Evolutionary conservation across 35 echinoderm and acorn worm species (phyloP).

Genomic region (Diadema setosum): DNA sequence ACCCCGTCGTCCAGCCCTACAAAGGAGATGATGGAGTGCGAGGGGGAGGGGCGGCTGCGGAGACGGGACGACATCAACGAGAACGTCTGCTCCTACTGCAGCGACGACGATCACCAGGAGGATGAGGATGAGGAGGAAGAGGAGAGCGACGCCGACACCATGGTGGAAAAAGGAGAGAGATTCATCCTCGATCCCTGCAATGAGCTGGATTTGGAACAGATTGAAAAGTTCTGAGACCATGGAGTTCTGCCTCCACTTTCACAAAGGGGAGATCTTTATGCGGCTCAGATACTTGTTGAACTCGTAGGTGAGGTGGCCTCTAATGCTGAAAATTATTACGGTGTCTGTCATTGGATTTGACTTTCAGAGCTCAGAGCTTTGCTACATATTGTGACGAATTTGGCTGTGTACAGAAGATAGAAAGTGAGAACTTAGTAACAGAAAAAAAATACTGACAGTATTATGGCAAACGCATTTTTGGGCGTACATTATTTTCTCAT

Average conservation of each 20-base stretch:
- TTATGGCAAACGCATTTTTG: not conserved
- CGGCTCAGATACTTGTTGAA: too few species aligned
- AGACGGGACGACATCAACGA: not conserved
- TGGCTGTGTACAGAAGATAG: too few species aligned
- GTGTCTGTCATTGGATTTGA: too few species aligned
- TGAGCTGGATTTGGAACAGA: conserved; percentile 79
- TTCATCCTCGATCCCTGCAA: conserved; percentile 59
- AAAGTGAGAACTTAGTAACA: not conserved
- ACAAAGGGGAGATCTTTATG: not conserved
- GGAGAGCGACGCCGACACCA: not conserved
- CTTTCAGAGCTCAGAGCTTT: too few species aligned
- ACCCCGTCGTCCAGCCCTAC: conserved; percentile 88
- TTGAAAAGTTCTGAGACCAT: conserved; percentile 75
- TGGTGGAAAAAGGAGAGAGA: not conserved
- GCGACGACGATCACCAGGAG: conserved; percentile 66
- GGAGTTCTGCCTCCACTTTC: not conserved
- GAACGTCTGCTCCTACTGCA: not conserved
- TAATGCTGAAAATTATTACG: too few species aligned
- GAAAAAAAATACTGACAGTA: conserved; percentile 15
- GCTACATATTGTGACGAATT: too few species aligned
- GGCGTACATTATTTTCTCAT: conserved; percentile 5
- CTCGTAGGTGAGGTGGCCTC: too few species aligned
- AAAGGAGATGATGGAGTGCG: conserved; percentile 13
- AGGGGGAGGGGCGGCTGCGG: not conserved
- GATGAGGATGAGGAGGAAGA: conserved; percentile 41